A percentile compares a stretch with the other conserved stretches of the same genome.
phyloP scores from a whole-genome alignment of 2,888 invertebrate species.

The Microctonus aethiopoides region DNA sequence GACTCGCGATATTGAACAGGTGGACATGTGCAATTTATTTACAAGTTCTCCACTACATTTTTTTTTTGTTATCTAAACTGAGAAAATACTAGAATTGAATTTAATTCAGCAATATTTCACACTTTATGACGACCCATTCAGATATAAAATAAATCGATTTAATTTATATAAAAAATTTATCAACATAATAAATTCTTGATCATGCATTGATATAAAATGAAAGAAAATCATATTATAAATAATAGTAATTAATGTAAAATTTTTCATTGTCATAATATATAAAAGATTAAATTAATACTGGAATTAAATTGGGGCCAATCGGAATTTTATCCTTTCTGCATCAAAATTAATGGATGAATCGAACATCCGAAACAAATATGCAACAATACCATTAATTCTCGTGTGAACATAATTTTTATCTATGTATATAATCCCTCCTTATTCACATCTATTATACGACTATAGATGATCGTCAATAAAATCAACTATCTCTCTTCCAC shows the following conservation, averaged over 20 bases:
- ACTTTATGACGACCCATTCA: not conserved
- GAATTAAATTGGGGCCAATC: not conserved
- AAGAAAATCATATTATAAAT: not conserved
- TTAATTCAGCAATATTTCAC: not conserved
- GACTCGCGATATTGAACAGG: not conserved
- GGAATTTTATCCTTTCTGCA: not conserved
- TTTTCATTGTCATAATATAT: not conserved
- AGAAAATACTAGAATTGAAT: not conserved
- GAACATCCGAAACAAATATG: not conserved
- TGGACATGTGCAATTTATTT: constrained; percentile 8
- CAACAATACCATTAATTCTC: not conserved
- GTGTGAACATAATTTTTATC: not conserved
- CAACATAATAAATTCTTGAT: constrained; percentile 1
- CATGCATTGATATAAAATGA: not conserved
- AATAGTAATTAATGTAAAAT: not conserved
- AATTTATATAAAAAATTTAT: not conserved
- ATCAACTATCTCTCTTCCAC: not conserved
- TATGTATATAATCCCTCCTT: not conserved
- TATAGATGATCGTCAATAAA: constrained; percentile 1
- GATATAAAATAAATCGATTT: not conserved
- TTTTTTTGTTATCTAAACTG: not conserved
- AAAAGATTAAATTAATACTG: not conserved
- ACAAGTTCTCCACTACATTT: not conserved
- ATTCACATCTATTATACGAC: not conserved
- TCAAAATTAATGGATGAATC: not conserved